Evolutionary conservation across 2,888 invertebrate genomes (phyloP).

Genomic region (Thera obeliscata): DNA sequence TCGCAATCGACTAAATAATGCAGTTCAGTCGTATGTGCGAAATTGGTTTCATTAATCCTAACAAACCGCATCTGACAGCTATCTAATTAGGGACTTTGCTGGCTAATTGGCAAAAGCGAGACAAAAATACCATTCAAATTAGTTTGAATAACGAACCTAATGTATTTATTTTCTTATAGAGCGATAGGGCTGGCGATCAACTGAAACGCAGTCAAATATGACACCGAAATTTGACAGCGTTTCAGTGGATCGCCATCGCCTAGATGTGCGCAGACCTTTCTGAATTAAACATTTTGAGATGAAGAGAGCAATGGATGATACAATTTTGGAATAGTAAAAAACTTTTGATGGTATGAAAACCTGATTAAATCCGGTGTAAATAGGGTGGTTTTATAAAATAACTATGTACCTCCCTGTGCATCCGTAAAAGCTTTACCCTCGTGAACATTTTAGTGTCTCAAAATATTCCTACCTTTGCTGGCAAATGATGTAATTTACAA

Average conservation of each 20-base stretch:
- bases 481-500: conserved; percentile 33
- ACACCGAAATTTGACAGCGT: too few species aligned
- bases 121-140: conserved; percentile 1
- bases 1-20: conserved; percentile 46
- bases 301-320: neutral
- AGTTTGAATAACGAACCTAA: neutral
- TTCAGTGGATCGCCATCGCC: too few species aligned
- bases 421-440: conserved; percentile 29
- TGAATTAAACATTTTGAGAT: neutral
- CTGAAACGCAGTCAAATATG: too few species aligned
- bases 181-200: too few species aligned
- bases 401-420: conserved; percentile 16
- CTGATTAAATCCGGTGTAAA: conserved; percentile 12
- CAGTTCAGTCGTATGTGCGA: conserved; percentile 37
- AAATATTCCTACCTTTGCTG: conserved; percentile 34
- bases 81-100: conserved; percentile 30
- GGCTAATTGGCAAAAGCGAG: conserved; percentile 12
- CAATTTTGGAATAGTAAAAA: neutral
- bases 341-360: conserved; percentile 10
- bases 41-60: conserved; percentile 38
- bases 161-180: neutral
- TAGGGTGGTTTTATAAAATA: conserved; percentile 21
- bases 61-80: conserved; percentile 34
- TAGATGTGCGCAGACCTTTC: too few species aligned
- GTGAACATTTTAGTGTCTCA: conserved; percentile 32